These are phyloP conservation scores for Oplegnathus fasciatus DNA, from an alignment of 2,113 vertebrate genomes.

Conservation along the genomic window DNA sequence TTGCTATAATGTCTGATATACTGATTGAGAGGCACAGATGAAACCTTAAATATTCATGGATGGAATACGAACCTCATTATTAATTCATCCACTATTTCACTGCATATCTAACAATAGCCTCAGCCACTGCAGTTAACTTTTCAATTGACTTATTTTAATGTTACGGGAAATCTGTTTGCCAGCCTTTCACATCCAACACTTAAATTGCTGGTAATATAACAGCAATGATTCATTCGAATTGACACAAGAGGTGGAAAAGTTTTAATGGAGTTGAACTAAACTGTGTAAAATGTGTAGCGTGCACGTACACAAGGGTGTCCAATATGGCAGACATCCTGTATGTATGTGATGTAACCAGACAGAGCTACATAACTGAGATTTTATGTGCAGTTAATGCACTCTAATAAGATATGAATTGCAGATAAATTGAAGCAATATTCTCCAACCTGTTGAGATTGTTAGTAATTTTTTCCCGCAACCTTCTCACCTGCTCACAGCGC, in stretches of 20 bases:
- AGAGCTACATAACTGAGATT: not conserved
- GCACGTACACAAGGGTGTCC: not conserved
- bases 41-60: conserved; percentile 62
- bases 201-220: not conserved
- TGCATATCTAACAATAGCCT: conserved; percentile 29
- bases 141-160: conserved; percentile 1
- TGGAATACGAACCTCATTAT: conserved; percentile 35
- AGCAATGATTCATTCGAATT: not conserved
- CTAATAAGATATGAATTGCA: not conserved
- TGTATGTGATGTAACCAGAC: conserved; percentile 9
- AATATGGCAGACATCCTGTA: not conserved
- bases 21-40: conserved; percentile 29
- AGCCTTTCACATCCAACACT: not conserved
- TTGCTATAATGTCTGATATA: conserved; percentile 40
- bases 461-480: not conserved
- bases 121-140: not conserved
- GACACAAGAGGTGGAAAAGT: not conserved
- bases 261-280: not conserved
- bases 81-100: conserved; percentile 44
- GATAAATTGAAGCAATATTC: not conserved
- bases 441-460: not conserved
- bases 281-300: not conserved
- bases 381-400: not conserved
- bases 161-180: not conserved
- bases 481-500: conserved; percentile 8